Percentiles rank a stretch among this genome's conserved stretches.
Conservation (phyloP, 2,113 vertebrate species). For the Paraplagusia blochii region DNA sequence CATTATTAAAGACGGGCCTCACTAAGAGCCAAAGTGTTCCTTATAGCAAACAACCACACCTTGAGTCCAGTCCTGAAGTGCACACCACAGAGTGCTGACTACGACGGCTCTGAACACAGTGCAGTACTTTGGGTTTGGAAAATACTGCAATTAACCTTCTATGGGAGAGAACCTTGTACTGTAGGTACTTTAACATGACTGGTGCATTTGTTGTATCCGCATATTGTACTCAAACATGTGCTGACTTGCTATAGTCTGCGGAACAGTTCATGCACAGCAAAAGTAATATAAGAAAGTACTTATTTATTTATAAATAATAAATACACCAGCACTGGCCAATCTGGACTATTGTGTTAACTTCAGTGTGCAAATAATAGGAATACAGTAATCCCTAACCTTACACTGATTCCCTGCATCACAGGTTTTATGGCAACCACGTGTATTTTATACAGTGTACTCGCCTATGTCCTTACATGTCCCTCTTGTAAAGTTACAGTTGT, state of each 20-base stretch:
- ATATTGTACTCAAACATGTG: not conserved
- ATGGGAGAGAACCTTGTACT: conserved; percentile 21
- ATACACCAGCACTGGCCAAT: no score
- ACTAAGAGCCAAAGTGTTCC: conserved; percentile 57
- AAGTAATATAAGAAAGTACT: no score
- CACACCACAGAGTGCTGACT: conserved; percentile 42
- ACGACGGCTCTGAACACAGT: conserved; percentile 27
- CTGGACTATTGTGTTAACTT: no score
- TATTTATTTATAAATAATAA: no score
- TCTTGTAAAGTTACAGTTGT: no score
- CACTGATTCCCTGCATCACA: no score
- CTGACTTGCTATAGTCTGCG: not conserved
- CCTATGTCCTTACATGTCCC: no score
- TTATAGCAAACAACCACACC: conserved; percentile 52
- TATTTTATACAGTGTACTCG: no score
- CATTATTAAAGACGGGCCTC: conserved; percentile 66
- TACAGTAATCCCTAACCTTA: no score
- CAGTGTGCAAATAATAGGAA: no score
- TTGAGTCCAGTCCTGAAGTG: conserved; percentile 47
- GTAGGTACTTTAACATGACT: conserved; percentile 5
- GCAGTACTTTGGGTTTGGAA: conserved; percentile 24
- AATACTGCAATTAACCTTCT: conserved; percentile 32
- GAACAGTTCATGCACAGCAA: no score
- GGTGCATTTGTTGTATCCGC: not conserved
- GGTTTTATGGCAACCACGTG: no score